Conservation (phyloP, 2,113 vertebrate species). For the Ciconia boyciana region DNA sequence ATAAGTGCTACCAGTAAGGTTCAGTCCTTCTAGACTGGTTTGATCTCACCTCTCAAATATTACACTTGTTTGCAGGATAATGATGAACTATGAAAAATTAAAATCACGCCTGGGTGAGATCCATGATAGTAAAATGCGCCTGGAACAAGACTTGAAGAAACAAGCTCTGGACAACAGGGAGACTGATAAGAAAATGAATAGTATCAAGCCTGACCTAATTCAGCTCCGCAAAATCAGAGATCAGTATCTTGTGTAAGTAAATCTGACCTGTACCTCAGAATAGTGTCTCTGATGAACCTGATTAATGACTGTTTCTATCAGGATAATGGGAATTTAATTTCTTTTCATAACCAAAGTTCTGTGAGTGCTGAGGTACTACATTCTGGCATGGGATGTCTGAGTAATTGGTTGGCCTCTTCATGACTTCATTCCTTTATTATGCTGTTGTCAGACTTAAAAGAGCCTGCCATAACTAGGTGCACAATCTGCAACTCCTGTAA, state of each 20-base stretch:
- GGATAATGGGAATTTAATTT: neutral
- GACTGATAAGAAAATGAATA: constrained; percentile 96
- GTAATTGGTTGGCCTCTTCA: neutral
- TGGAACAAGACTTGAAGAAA: constrained; percentile 92
- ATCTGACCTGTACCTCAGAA: neutral
- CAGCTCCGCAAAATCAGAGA: constrained; percentile 94
- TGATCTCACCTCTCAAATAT: constrained; percentile 6
- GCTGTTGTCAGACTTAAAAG: neutral
- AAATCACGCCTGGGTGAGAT: constrained; percentile 94
- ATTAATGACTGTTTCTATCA: neutral
- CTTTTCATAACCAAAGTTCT: constrained; percentile 14
- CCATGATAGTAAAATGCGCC: constrained; percentile 90
- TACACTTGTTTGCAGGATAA: constrained; percentile 77
- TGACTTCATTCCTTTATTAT: neutral
- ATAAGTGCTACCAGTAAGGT: neutral
- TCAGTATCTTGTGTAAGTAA: constrained; percentile 93
- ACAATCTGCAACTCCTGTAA: neutral
- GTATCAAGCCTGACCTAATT: constrained; percentile 92
- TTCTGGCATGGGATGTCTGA: neutral
- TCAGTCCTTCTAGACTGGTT: neutral
- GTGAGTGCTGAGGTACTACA: neutral
- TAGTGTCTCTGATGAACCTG: neutral
- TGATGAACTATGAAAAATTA: constrained; percentile 94
- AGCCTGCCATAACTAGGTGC: neutral
- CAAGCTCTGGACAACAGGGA: constrained; percentile 95